Conservation (phyloP, 2,888 invertebrate species). For the Eilema griseolum region DNA sequence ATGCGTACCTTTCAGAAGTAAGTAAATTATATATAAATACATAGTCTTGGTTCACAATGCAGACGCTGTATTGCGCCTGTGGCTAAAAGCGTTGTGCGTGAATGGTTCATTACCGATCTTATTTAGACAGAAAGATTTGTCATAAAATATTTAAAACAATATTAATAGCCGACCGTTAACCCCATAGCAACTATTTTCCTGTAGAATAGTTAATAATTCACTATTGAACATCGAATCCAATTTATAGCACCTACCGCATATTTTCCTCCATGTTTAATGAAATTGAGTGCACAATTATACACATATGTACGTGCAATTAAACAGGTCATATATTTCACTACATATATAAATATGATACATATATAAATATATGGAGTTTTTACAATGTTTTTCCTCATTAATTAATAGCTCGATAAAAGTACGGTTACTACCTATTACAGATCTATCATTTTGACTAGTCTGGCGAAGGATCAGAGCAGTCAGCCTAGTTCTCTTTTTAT, state of each 20-base stretch:
- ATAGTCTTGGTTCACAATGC: too few species aligned
- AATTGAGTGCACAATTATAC: neutral
- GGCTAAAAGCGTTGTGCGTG: neutral
- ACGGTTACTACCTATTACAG: too few species aligned
- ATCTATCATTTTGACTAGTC: neutral
- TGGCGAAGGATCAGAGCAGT: neutral
- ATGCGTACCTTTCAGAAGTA: too few species aligned
- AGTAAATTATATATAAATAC: too few species aligned
- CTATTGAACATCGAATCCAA: neutral
- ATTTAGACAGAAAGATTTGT: neutral
- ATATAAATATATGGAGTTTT: neutral
- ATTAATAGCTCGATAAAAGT: neutral
- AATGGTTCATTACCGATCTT: neutral
- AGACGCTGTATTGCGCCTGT: neutral
- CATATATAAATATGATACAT: neutral
- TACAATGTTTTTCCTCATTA: conserved; percentile 1
- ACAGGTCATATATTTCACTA: neutral
- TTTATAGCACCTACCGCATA: neutral
- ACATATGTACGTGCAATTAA: neutral
- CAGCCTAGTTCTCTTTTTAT: too few species aligned
- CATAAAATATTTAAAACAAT: neutral
- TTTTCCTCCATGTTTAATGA: neutral
- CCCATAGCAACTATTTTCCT: neutral
- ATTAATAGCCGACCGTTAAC: conserved; percentile 2
- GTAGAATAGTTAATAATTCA: neutral